Conservation (phyloP, 2,888 invertebrate genomes). For the Anarsia innoxiella region DNA sequence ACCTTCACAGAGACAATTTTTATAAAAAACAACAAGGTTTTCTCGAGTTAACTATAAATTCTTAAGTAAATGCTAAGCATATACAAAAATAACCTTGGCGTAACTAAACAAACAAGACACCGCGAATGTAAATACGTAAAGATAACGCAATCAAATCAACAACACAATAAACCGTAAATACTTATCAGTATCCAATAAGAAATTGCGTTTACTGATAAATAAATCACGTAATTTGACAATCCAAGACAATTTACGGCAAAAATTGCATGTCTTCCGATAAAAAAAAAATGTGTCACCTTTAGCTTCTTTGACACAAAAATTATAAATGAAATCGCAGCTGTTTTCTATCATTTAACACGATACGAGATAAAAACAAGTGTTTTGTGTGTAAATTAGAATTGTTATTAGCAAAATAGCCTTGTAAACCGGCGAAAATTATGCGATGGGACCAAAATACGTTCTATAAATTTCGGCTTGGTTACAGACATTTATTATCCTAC, state of each 20-base stretch:
- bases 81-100: not conserved
- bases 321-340: constrained; percentile 31
- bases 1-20: too few relatives aligned
- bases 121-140: too few relatives aligned
- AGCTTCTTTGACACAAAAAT: constrained; percentile 20
- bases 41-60: too few relatives aligned
- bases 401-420: constrained; percentile 19
- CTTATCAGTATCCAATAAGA: not conserved
- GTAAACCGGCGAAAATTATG: constrained; percentile 40
- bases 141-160: not conserved
- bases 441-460: constrained; percentile 32
- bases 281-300: constrained; percentile 6
- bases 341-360: not conserved
- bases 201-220: too few relatives aligned
- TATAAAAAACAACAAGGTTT: too few relatives aligned
- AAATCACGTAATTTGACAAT: constrained; percentile 1
- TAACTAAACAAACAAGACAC: not conserved
- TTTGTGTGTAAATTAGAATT: constrained; percentile 27
- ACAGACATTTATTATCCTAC: too few relatives aligned
- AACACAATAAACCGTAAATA: not conserved
- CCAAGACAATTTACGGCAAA: not conserved
- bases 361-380: constrained; percentile 1
- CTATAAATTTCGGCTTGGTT: too few relatives aligned
- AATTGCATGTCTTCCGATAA: too few relatives aligned
- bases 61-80: not conserved